These are phyloP conservation scores for Apaloderma vittatum DNA, from an alignment of 2,113 vertebrate species.

Conservation along the genomic window DNA sequence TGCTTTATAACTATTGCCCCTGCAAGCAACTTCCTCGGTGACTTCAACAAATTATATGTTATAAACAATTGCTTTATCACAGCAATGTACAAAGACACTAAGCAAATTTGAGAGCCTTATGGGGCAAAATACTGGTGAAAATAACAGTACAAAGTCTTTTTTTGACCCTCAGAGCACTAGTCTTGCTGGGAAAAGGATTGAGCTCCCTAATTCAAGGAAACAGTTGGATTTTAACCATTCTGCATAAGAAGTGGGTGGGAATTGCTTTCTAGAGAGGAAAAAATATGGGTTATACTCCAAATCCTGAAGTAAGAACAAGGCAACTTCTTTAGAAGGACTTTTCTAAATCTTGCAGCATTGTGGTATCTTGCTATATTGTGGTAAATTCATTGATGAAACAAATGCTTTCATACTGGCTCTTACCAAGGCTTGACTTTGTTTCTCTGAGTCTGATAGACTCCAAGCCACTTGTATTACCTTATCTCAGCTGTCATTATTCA, in stretches of 20 bases:
- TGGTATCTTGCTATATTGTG: fast-evolving
- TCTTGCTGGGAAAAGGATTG: slow-evolving; percentile 24
- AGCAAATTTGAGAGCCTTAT: background rate
- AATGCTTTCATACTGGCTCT: background rate
- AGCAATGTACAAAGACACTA: background rate
- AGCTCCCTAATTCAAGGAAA: background rate
- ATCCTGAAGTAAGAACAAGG: background rate
- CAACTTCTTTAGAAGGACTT: background rate
- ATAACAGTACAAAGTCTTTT: background rate
- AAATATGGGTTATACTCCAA: background rate
- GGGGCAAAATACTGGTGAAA: background rate
- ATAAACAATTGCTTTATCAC: background rate
- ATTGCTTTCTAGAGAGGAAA: slow-evolving; percentile 10
- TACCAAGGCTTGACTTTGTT: background rate
- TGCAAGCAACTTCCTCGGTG: background rate
- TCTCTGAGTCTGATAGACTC: background rate
- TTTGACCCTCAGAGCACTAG: background rate
- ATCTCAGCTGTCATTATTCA: background rate
- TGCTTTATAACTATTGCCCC: background rate
- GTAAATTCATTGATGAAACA: background rate
- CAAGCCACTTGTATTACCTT: background rate
- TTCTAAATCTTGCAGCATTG: background rate
- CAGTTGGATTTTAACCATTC: background rate
- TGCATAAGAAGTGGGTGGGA: background rate
- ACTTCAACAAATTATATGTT: background rate